These are phyloP conservation scores for Malurus melanocephalus DNA, from an alignment of 2,113 vertebrate species.

Conservation along the genomic window DNA sequence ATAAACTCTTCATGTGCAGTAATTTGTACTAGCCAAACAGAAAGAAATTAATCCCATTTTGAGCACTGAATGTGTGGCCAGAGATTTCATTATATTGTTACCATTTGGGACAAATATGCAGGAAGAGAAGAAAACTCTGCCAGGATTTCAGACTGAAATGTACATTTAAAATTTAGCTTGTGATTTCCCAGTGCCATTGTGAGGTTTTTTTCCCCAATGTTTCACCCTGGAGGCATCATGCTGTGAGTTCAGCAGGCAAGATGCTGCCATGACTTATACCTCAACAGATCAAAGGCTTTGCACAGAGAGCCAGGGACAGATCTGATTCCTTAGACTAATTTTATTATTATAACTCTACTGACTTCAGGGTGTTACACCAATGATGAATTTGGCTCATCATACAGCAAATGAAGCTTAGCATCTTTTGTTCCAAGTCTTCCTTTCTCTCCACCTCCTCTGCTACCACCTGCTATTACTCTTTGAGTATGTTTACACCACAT, in stretches of 20 bases:
- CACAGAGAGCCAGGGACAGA: not conserved
- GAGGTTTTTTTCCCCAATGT: not conserved
- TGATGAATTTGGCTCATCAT: conserved; percentile 53
- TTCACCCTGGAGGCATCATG: conserved; percentile 3
- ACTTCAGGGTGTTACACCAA: conserved; percentile 34
- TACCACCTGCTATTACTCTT: conserved; percentile 62
- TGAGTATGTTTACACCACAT: conserved; percentile 55
- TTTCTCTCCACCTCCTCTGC: conserved; percentile 50
- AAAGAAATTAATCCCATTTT: conserved; percentile 47
- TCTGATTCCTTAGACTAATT: conserved; percentile 42
- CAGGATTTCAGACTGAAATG: conserved; percentile 1
- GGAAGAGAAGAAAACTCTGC: not conserved
- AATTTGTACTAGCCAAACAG: conserved; percentile 43
- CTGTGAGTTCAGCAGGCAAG: not conserved
- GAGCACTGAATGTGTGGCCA: conserved; percentile 9
- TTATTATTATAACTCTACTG: conserved; percentile 41
- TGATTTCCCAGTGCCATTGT: conserved; percentile 1
- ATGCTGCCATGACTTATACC: conserved; percentile 34
- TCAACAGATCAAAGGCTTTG: conserved; percentile 41
- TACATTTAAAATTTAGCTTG: not conserved
- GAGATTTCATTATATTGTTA: conserved; percentile 43
- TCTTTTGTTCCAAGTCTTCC: conserved; percentile 53
- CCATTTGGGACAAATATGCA: conserved; percentile 22
- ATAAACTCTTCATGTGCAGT: conserved; percentile 23
- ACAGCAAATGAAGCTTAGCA: conserved; percentile 48